Evolutionary conservation across 1,140 invertebrate genomes (phyloP).

Genomic region (Hetaerina americana): DNA sequence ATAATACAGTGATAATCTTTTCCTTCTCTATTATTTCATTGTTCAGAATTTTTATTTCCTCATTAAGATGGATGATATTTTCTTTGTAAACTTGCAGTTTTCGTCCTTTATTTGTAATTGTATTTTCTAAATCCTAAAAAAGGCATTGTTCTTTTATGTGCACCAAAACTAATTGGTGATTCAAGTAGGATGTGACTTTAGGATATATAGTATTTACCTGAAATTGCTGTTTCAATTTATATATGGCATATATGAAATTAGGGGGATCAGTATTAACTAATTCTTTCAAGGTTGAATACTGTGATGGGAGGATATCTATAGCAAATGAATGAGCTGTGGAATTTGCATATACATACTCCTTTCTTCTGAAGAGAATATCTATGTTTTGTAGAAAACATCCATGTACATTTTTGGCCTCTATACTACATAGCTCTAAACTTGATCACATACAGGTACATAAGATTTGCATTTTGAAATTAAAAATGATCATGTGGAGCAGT

Average conservation of each 20-base stretch:
- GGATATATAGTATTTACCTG: neutral
- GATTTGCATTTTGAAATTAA: neutral
- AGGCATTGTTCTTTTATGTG: neutral
- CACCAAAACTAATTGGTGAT: neutral
- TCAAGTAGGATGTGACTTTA: neutral
- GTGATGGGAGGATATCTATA: neutral
- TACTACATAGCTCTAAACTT: neutral
- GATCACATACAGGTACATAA: neutral
- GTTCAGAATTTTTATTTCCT: neutral
- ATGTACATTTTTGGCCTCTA: neutral
- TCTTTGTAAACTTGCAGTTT: neutral
- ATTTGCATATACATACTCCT: neutral
- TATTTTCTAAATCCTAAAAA: neutral
- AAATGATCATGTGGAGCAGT: neutral
- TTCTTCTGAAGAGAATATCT: neutral
- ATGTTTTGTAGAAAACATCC: neutral
- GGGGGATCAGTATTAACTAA: neutral
- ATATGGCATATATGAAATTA: neutral
- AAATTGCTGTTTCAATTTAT: neutral
- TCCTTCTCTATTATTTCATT: neutral
- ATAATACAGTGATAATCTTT: neutral
- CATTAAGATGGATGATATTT: neutral
- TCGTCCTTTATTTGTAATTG: neutral
- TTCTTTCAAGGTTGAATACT: neutral
- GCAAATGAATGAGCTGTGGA: neutral